Conservation (phyloP, 2,888 invertebrate species). For the Herminia tarsipennalis region DNA sequence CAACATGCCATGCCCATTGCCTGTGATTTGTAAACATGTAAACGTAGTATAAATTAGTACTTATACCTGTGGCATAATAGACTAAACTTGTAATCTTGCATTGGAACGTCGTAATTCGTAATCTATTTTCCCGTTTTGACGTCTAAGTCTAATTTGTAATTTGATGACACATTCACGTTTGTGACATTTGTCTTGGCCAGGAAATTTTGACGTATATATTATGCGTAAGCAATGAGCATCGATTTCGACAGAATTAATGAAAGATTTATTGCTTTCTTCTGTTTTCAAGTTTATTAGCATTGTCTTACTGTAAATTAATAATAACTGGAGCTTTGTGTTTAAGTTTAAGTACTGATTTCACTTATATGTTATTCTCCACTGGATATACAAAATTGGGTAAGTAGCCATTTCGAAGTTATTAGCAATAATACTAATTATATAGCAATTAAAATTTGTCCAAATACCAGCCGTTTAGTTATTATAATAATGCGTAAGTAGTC, state of each 20-base stretch:
- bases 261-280: conserved; percentile 12
- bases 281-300: conserved; percentile 11
- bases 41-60: no score
- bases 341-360: conserved; percentile 12
- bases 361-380: conserved; percentile 34
- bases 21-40: no score
- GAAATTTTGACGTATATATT: no score
- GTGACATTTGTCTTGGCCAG: no score
- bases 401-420: conserved; percentile 22
- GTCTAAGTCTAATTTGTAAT: conserved; percentile 12
- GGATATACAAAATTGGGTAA: conserved; percentile 35
- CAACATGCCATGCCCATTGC: no score
- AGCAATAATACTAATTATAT: no score
- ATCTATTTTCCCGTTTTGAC: no score
- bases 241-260: conserved; percentile 29
- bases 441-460: no score
- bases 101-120: no score
- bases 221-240: conserved; percentile 34
- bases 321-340: conserved; percentile 4
- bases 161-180: conserved; percentile 8
- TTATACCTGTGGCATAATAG: no score
- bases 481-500: neutral
- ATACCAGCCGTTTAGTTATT: neutral
- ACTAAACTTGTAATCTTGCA: no score
- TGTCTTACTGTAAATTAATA: conserved; percentile 9